A percentile compares a stretch with the other conserved stretches of the same genome.
These are phyloP conservation scores for Tenrec ecaudatus DNA, from an alignment of 2,113 vertebrate species.

Conservation along the genomic window DNA sequence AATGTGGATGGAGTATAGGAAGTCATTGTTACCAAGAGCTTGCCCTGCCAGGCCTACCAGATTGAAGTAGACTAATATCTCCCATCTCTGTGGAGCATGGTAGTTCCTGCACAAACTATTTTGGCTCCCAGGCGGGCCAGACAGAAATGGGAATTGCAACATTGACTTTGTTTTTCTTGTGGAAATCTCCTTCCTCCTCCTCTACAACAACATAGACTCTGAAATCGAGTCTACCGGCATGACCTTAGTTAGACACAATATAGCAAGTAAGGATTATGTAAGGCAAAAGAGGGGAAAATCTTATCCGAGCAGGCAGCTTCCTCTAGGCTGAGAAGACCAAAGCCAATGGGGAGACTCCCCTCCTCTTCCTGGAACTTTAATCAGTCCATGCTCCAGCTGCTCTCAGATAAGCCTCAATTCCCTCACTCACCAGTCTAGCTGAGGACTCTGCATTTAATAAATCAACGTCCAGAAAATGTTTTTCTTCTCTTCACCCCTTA, in stretches of 20 bases:
- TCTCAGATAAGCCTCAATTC: background rate
- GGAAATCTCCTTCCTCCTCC: background rate
- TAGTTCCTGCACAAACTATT: background rate
- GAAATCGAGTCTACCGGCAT: conserved; percentile 16
- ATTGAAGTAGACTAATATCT: conserved; percentile 25
- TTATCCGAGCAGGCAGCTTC: background rate
- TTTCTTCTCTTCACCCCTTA: background rate
- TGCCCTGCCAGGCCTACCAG: conserved; percentile 69
- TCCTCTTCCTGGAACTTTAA: background rate
- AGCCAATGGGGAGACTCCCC: too few relatives aligned
- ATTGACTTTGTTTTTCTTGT: background rate
- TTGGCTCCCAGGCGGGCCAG: conserved; percentile 35
- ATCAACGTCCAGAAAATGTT: background rate
- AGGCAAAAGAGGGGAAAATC: background rate
- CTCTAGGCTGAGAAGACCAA: background rate
- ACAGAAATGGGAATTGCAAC: conserved; percentile 36
- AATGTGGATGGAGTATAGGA: conserved; percentile 76
- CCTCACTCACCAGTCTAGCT: background rate
- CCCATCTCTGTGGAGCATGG: background rate
- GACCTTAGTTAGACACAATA: conserved; percentile 30
- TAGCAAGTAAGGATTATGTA: background rate
- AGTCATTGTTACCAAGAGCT: conserved; percentile 72
- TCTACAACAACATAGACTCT: background rate
- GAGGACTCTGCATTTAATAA: background rate
- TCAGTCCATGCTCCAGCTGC: background rate